Percentiles rank a stretch among this genome's conserved stretches.
phyloP scores from a whole-genome alignment of 2,888 invertebrate genomes.

The Aphrophora alni region DNA sequence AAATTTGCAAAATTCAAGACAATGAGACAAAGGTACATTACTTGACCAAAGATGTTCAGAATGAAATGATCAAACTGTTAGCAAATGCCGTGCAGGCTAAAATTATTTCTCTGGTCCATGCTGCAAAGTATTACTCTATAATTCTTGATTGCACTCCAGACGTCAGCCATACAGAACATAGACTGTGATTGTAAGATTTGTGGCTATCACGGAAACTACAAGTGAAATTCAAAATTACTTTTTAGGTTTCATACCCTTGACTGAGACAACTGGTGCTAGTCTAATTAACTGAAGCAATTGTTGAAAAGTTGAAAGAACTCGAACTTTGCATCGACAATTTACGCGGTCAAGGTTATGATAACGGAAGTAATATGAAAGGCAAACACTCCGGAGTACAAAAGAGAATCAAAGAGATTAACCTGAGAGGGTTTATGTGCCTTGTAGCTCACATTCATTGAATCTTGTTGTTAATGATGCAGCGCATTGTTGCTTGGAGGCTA shows the following conservation, averaged over 20 bases:
- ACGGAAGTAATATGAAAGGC: constrained; percentile 26
- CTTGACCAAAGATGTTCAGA: constrained; percentile 27
- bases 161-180: constrained; percentile 22
- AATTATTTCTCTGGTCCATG: background rate
- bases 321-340: background rate
- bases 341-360: constrained; percentile 19
- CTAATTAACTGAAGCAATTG: constrained; percentile 12
- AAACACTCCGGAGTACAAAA: constrained; percentile 22
- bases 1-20: background rate
- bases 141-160: constrained; percentile 27
- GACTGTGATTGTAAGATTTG: constrained; percentile 26
- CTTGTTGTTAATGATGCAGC: no score
- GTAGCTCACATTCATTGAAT: no score
- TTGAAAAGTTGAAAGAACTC: background rate
- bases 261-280: constrained; percentile 22
- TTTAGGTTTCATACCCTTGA: constrained; percentile 17
- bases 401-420: no score
- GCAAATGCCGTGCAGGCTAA: background rate
- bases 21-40: constrained; percentile 19
- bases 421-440: no score
- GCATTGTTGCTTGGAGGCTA: no score
- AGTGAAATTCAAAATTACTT: constrained; percentile 14
- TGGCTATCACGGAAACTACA: background rate
- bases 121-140: constrained; percentile 19
- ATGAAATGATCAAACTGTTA: constrained; percentile 14